Base-by-base conservation (phyloP, 1,140 invertebrate genomes). In the Heliconius himera region DNA sequence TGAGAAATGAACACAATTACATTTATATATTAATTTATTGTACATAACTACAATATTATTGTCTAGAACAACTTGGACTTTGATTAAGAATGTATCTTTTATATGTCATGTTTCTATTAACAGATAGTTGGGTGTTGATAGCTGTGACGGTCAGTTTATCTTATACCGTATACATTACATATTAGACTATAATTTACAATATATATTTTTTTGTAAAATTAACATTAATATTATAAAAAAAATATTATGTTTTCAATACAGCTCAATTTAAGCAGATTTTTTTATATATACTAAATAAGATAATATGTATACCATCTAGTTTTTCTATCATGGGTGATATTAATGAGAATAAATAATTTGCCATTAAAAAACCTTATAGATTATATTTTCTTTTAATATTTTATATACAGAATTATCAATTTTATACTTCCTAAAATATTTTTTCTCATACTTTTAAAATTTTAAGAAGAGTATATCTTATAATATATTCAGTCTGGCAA, bases 71-170 rank as follows among this genome's bases (percentile, higher is more conserved):
- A 56, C 54, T 60, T 22, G n/a, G n/a, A 22, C 54, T 60, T 60
- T 66, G 60, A 66, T 26, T 66, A 29, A 66, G 60, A 66, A 66
- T 66, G 60, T 22, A 66, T 66, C 11, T 9, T 66, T 66, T 60
- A 16, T 46, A 56, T 9, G n/a, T 60, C 54, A 66, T 16, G 60
- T 66, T 66, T 66, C 60, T 66, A 66, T 66, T 66, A 66, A 66
- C 60, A 29, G 54, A 5, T 66, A 66, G 22, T 29, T 66, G 11
- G 26, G 26, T 29, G 13, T 16, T 66, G 60, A 66, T 66, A 16
- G 9, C 26, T 26, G 11, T 16, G 22, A 66, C 13, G 26, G 60
- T 66, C 60, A 26, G 26, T 66, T 66, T 66, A 66, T 66, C 11
- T 29, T 13, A 29, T 66, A 26, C 11, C 3, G 26, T 11, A 11